Base-by-base conservation (phyloP, 2,888 invertebrate genomes). In the Cataglyphis cursor region DNA sequence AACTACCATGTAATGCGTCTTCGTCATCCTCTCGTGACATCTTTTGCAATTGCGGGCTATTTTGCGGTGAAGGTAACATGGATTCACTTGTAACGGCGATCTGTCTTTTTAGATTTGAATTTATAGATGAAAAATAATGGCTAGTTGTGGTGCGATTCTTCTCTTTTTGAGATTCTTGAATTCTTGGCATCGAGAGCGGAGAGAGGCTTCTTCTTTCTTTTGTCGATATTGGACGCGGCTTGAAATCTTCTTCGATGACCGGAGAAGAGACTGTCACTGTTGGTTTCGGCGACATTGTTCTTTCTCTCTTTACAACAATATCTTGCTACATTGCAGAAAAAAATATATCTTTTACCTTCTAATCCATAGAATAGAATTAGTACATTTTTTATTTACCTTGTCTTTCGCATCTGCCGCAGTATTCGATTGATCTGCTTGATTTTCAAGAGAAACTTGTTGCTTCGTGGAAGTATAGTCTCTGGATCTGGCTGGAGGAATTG, bases 1-100 rank as follows among this genome's bases (percentile, higher is more conserved):
- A 97, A 94, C 97, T 97, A 59, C 96, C 97, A 73, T 96, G 96
- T 64, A 95, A 90, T 74, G 95, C 95, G 89, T 95, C 95, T 74
- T 95, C 95, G 62, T 95, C 95, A 84, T 94, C 92, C 81, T 89
- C 91, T 89, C 90, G 86, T 15, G 54, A 9, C 31, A 72, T 59
- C 48, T 21, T 12, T 6, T 65, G 74, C 12, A 38, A 51, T n/a
- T 41, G 78, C 5, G 91, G 90, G 18, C 87, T 78, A 3, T 21
- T 51, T 2, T n/a, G 51, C 0, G 84, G 74, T 10, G 87, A 70
- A 1, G 38, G 28, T 18, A 59, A 15, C 2, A 66, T 66, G 8
- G 68, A 24, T n/a, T 90, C 87, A 5, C 87, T 86, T 15, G 66
- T 24, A 2, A 83, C 3, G 0, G 83, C 74, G 0, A 54, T 64